Percentiles rank a stretch among this genome's conserved stretches.
phyloP scores from a whole-genome alignment of 2,888 invertebrate species.

The Boloria selene region DNA sequence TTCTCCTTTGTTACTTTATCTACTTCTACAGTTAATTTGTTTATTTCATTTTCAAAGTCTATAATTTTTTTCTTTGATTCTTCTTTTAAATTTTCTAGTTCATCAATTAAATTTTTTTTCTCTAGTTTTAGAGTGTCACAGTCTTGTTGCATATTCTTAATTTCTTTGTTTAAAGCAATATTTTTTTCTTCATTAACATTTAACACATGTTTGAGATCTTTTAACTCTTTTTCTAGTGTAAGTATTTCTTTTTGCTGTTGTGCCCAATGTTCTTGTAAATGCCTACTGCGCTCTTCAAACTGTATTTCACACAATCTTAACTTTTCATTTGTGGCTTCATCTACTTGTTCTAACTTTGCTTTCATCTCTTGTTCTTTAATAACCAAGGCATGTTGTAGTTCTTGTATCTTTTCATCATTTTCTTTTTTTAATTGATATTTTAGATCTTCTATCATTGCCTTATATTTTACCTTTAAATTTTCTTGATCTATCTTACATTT shows the following conservation, averaged over 20 bases:
- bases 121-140: constrained; percentile 57
- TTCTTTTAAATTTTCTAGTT: constrained; percentile 63
- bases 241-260: constrained; percentile 64
- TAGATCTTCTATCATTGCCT: constrained; percentile 58
- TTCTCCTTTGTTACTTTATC: constrained; percentile 76
- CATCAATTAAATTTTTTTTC: constrained; percentile 52
- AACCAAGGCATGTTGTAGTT: constrained; percentile 60
- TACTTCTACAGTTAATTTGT: constrained; percentile 69
- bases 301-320: constrained; percentile 74
- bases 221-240: constrained; percentile 62
- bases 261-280: constrained; percentile 65
- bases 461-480: constrained; percentile 62
- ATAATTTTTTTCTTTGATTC: constrained; percentile 63
- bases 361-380: constrained; percentile 70
- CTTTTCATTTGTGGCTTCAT: constrained; percentile 73
- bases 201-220: constrained; percentile 61
- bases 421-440: constrained; percentile 64
- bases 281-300: constrained; percentile 69
- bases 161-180: constrained; percentile 56
- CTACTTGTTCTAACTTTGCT: constrained; percentile 74
- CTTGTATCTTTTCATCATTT: constrained; percentile 62
- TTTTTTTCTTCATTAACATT: constrained; percentile 61
- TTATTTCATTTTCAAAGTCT: constrained; percentile 71
- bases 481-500: constrained; percentile 69
- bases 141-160: constrained; percentile 57